A percentile compares a stretch with the other conserved stretches of the same genome.
Conservation (phyloP, 2,113 vertebrate genomes). For the Leptodactylus fuscus region DNA sequence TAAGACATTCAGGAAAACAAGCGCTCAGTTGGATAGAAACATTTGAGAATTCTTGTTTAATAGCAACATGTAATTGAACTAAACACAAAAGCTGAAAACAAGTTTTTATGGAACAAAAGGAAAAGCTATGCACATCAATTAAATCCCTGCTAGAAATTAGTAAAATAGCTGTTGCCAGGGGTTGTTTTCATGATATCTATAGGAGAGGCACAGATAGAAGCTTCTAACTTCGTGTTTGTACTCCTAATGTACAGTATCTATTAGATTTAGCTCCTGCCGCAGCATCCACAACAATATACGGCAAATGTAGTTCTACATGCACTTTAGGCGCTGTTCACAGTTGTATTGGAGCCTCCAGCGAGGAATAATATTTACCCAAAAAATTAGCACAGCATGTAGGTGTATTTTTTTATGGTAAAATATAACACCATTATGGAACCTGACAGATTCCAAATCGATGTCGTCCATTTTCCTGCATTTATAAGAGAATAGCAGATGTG, state of each 20-base stretch:
- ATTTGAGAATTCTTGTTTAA: neutral
- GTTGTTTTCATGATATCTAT: neutral
- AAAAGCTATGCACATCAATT: neutral
- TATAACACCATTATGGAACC: no score
- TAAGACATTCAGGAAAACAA: neutral
- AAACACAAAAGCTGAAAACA: neutral
- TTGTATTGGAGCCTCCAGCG: no score
- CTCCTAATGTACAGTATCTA: neutral
- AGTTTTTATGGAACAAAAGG: neutral
- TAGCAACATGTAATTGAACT: slow-evolving; percentile 7
- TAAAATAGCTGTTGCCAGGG: neutral
- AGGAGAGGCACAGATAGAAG: neutral
- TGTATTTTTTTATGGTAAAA: no score
- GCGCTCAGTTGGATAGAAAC: neutral
- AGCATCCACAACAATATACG: neutral
- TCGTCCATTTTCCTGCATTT: no score
- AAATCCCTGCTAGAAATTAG: neutral
- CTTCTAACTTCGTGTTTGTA: neutral
- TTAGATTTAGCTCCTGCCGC: neutral
- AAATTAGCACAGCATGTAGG: no score
- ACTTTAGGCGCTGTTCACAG: neutral
- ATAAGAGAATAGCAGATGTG: no score
- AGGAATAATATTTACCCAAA: no score
- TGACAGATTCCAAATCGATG: no score
- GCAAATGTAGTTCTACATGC: neutral